phyloP scores from a whole-genome alignment of 2,113 vertebrate species.

The Pteruthius melanotis region DNA sequence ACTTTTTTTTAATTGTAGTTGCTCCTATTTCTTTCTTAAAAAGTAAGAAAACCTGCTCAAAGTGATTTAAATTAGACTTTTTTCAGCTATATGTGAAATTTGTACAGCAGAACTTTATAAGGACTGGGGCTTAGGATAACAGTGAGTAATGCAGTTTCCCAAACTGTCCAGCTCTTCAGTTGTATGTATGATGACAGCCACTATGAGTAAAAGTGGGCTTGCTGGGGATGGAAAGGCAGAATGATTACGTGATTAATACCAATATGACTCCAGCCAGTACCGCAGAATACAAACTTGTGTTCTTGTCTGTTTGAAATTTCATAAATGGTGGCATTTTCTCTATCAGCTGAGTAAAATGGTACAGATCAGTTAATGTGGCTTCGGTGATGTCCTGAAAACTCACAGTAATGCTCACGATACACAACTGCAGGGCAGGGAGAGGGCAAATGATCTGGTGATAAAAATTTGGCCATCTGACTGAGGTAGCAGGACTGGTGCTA shows the following conservation, averaged over 20 bases:
- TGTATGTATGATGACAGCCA: background rate
- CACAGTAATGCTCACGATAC: background rate
- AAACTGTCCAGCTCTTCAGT: background rate
- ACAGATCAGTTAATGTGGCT: background rate
- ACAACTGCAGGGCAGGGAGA: background rate
- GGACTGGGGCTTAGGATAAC: background rate
- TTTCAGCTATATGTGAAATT: background rate
- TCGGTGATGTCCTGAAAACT: background rate
- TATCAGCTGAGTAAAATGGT: background rate
- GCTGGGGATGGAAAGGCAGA: background rate
- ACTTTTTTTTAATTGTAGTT: background rate
- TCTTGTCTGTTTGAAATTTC: background rate
- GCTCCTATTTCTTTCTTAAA: background rate
- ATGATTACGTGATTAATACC: background rate
- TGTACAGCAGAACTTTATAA: background rate
- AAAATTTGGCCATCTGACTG: background rate
- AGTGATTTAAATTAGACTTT: background rate
- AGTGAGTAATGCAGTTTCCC: background rate
- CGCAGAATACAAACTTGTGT: background rate
- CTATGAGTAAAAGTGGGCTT: background rate
- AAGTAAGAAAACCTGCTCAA: background rate
- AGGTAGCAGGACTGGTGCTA: background rate
- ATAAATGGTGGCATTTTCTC: background rate
- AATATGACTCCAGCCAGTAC: background rate
- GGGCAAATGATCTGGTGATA: background rate